Conservation (phyloP, 2,113 vertebrate species). For the Geothlypis trichas region DNA sequence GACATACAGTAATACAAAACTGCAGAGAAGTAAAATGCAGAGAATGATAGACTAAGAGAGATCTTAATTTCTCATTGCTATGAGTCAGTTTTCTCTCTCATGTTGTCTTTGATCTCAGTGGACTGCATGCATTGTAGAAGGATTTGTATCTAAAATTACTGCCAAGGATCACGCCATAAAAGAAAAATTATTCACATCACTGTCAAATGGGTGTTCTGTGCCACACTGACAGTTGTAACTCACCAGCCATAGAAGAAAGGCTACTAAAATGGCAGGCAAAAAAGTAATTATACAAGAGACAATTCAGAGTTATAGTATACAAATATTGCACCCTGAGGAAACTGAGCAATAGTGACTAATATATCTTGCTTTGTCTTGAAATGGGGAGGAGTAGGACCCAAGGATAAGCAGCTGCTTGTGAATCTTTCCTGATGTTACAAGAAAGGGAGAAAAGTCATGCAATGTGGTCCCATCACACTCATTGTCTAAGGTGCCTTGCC, state of each 20-base stretch:
- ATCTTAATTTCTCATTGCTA: neutral
- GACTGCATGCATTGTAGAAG: rapidly evolving
- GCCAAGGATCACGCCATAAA: neutral
- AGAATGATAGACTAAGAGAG: neutral
- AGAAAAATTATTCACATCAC: neutral
- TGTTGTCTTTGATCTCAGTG: neutral
- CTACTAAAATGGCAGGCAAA: neutral
- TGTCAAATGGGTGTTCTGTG: neutral
- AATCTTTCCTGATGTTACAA: neutral
- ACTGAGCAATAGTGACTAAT: neutral
- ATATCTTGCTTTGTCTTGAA: neutral
- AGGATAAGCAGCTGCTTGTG: neutral
- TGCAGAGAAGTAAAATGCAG: neutral
- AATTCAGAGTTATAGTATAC: neutral
- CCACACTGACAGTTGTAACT: neutral
- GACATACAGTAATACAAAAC: neutral
- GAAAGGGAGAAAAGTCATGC: neutral
- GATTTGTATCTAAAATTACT: neutral
- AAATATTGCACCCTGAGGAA: neutral
- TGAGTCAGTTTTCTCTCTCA: neutral
- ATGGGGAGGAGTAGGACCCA: neutral
- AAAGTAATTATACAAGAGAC: neutral
- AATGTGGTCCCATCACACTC: neutral
- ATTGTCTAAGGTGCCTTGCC: rapidly evolving
- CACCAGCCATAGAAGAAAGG: neutral